Percentiles rank a stretch among this genome's conserved stretches.
phyloP scores from a whole-genome alignment of 2,113 vertebrate genomes.

The Centropus bengalensis region DNA sequence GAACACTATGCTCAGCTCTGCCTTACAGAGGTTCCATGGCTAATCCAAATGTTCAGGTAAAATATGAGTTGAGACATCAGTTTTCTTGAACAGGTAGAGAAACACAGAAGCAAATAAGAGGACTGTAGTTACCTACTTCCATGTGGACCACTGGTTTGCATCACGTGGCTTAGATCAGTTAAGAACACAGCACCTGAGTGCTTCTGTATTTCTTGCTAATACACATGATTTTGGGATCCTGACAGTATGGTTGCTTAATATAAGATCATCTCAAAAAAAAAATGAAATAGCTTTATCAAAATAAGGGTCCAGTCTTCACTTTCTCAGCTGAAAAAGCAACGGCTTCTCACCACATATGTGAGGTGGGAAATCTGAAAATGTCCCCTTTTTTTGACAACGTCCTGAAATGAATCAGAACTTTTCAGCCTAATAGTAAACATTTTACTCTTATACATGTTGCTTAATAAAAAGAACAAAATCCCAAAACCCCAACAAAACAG shows the following conservation, averaged over 20 bases:
- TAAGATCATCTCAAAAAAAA: background rate
- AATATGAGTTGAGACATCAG: background rate
- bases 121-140: background rate
- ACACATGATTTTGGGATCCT: background rate
- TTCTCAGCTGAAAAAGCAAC: background rate
- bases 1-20: background rate
- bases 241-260: accelerated
- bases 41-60: background rate
- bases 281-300: background rate
- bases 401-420: background rate
- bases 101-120: accelerated
- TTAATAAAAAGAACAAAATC: background rate
- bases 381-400: background rate
- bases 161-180: background rate
- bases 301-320: background rate
- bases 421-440: background rate
- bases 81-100: background rate
- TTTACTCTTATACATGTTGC: background rate
- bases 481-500: background rate
- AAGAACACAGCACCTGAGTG: background rate
- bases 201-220: background rate
- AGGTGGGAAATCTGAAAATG: background rate
- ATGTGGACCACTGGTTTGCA: background rate
- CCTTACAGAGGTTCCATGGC: background rate
- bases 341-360: background rate